Conservation (phyloP, 2,797 vertebrate species). For the Amazona ochrocephala region DNA sequence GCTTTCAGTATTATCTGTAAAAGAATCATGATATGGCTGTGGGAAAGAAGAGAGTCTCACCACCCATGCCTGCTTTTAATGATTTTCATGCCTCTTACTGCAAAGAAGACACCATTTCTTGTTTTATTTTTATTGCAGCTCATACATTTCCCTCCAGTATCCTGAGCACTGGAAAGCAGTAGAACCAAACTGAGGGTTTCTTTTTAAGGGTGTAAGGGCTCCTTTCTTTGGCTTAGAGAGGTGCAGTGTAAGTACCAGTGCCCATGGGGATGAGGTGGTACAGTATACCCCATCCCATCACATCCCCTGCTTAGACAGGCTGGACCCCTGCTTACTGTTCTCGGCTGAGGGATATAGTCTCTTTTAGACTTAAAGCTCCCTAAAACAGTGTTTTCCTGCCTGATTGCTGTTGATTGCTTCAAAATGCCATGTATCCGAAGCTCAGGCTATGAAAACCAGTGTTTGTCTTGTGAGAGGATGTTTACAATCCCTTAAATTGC, state of each 20-base stretch:
- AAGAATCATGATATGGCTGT: not conserved
- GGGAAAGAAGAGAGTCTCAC: not conserved
- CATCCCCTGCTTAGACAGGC: not conserved
- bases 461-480: not conserved
- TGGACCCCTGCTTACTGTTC: not conserved
- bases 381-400: not conserved
- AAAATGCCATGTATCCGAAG: not conserved
- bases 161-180: not conserved
- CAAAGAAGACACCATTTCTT: not conserved
- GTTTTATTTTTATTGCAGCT: not conserved
- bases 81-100: not conserved
- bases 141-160: not conserved
- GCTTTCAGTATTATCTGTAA: not conserved
- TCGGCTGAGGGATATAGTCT: not conserved
- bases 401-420: not conserved
- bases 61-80: not conserved
- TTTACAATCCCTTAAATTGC: not conserved
- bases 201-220: not conserved
- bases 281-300: no score
- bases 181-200: not conserved
- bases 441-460: not conserved
- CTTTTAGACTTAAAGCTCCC: not conserved
- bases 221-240: not conserved
- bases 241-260: rapidly evolving
- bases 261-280: no score